Evolutionary conservation across 2,888 invertebrate genomes (phyloP).

Genomic region (Lycocerus yunnanus): DNA sequence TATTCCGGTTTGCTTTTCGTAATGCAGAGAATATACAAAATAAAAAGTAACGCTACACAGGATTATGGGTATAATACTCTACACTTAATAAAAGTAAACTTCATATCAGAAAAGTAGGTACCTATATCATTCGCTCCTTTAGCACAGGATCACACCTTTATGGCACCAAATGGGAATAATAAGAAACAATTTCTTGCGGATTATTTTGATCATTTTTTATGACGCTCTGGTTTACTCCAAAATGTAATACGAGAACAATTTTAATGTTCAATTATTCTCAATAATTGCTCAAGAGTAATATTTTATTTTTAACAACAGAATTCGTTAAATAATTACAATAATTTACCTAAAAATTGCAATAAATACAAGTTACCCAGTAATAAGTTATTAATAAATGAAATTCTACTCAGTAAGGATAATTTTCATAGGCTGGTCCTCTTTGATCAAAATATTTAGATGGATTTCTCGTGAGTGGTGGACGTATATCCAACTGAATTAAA

Average conservation of each 20-base stretch:
- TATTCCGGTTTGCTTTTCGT: background rate
- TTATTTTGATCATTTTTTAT: slow-evolving; percentile 1
- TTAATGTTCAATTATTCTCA: no score
- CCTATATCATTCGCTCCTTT: no score
- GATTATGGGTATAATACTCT: background rate
- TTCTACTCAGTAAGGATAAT: background rate
- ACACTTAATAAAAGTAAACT: background rate
- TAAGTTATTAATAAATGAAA: background rate
- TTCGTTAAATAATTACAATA: no score
- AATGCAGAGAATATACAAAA: background rate
- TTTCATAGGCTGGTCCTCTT: slow-evolving; percentile 6
- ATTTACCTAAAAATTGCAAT: background rate
- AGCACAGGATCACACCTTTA: background rate
- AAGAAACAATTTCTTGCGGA: slow-evolving; percentile 7
- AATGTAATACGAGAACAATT: background rate
- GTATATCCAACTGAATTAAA: slow-evolving; percentile 42
- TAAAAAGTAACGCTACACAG: background rate
- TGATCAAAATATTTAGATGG: slow-evolving; percentile 19
- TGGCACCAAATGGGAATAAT: slow-evolving; percentile 1
- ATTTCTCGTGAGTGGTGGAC: slow-evolving; percentile 32
- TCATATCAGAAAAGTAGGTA: background rate
- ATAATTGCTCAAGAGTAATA: no score
- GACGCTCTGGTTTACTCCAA: background rate
- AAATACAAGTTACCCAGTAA: background rate
- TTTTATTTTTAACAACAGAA: no score